These are phyloP conservation scores for Gymnocephalus cernua DNA, from an alignment of 2,113 vertebrate species.

Conservation along the genomic window DNA sequence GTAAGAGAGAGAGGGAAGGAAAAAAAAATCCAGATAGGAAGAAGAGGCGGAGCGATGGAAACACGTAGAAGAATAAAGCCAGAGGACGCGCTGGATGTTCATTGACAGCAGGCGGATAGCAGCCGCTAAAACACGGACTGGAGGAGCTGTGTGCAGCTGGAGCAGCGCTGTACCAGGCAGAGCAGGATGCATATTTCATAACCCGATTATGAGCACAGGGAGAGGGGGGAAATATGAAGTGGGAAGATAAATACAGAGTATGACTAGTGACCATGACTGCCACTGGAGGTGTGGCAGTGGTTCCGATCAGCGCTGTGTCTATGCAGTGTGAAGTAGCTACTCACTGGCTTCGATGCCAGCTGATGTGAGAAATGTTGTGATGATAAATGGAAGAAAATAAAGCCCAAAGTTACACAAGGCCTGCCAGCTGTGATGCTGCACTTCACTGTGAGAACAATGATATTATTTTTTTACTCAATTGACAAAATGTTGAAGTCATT, in stretches of 20 bases:
- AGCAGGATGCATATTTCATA: conserved; percentile 69
- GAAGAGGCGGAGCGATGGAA: conserved; percentile 82
- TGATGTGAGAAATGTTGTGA: conserved; percentile 11
- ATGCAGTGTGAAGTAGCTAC: neutral
- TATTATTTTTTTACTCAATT: neutral
- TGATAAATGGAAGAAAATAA: neutral
- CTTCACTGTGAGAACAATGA: neutral
- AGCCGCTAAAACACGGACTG: conserved; percentile 77
- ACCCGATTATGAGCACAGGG: conserved; percentile 42
- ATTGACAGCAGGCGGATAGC: conserved; percentile 81
- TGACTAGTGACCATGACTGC: conserved; percentile 35
- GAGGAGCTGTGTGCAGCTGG: conserved; percentile 48
- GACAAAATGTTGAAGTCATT: neutral
- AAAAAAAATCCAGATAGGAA: conserved; percentile 69
- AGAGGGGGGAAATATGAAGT: conserved; percentile 6
- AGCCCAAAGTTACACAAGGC: neutral
- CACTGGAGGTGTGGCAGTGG: conserved; percentile 43
- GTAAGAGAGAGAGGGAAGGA: neutral
- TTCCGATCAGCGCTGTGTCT: conserved; percentile 3
- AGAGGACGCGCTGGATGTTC: conserved; percentile 79
- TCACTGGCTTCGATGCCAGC: neutral
- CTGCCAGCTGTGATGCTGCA: neutral
- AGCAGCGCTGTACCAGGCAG: conserved; percentile 15
- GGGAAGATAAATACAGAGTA: conserved; percentile 48
- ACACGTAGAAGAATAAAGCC: conserved; percentile 78